Evolutionary conservation across 2,888 invertebrate genomes (phyloP), one percentile per base, ranked within the genome.

Genomic region (Philereme vetulata): DNA sequence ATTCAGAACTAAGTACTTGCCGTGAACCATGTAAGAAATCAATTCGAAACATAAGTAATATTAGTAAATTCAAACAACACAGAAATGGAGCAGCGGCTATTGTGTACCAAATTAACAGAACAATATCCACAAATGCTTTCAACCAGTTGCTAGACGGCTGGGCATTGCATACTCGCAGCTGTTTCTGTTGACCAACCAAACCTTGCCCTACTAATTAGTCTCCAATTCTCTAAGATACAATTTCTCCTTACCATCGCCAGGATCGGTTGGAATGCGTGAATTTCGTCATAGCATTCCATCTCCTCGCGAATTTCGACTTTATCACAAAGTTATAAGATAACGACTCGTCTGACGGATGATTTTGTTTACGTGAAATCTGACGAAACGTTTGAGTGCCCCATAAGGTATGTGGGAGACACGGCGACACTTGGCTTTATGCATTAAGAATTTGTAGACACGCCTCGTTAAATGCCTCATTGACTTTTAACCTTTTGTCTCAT

Each of bases 321-420:
- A 68, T 60, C 1, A 2, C 34, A 9, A 10, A 10, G 40, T 2
- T 32, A 49, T 77, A 77, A 72, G 73, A 74, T 74, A 60, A 60
- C 51, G 60, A 72, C 65, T 80, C 36, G 59, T 51, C 50, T 68
- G 65, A 42, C 60, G 5, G 34, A 35, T 51, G n/a, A 68, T 58
- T 68, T 85, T 86, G 85, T 86, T 86, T 86, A 84, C 80, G 76
- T 78, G 78, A 80, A 80, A 82, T 80, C 75, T 81, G 81, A 82
- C 73, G 82, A 82, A 81, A 82, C 74, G 74, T 75, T 77, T 74
- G 72, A 80, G 78, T 80, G 81, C 80, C 81, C 78, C 81, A 76
- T 83, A 84, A 76, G 84, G 85, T 76, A 81, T 81, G 83, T 80
- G 74, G 76, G 77, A 77, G 80, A 75, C 71, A 69, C 70, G 70